A percentile compares a stretch with the other conserved stretches of the same genome.
phyloP scores from a whole-genome alignment of 1,140 invertebrate species.

The Macrostomum lignano region DNA sequence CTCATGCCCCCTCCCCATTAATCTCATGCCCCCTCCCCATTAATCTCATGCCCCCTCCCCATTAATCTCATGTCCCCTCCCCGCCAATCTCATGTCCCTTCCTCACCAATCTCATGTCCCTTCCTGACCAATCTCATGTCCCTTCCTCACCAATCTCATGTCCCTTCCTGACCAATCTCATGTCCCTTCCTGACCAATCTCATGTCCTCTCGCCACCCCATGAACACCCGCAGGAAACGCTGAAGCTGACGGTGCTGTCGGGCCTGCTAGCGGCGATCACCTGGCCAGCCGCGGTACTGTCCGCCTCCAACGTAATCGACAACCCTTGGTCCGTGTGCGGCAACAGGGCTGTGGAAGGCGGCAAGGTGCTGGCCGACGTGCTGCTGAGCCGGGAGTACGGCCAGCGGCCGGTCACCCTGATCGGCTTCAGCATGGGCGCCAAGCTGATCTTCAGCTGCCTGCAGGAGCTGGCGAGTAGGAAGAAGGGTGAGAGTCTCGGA shows the following conservation, averaged over 20 bases:
- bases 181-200: too few species aligned
- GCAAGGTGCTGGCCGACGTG: constrained; percentile 40
- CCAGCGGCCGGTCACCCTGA: constrained; percentile 39
- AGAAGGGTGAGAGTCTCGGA: too few species aligned
- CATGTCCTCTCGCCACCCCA: constrained; percentile 8
- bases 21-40: too few species aligned
- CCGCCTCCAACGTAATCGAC: constrained; percentile 37
- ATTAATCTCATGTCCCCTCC: too few species aligned
- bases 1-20: too few species aligned
- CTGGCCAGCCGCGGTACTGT: constrained; percentile 39
- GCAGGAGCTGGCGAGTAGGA: constrained; percentile 23
- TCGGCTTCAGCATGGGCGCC: constrained; percentile 43
- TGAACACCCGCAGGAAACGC: constrained; percentile 36
- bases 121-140: too few species aligned
- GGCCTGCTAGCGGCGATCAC: constrained; percentile 39
- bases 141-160: too few species aligned
- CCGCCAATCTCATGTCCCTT: too few species aligned
- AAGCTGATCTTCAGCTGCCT: constrained; percentile 42
- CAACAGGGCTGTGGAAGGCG: constrained; percentile 34
- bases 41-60: too few species aligned
- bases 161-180: too few species aligned
- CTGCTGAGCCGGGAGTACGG: constrained; percentile 37
- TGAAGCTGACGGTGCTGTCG: constrained; percentile 41
- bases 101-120: too few species aligned
- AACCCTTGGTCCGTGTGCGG: constrained; percentile 47